Conservation (phyloP, 2,113 vertebrate genomes). For the Coptodon bakossiorum region DNA sequence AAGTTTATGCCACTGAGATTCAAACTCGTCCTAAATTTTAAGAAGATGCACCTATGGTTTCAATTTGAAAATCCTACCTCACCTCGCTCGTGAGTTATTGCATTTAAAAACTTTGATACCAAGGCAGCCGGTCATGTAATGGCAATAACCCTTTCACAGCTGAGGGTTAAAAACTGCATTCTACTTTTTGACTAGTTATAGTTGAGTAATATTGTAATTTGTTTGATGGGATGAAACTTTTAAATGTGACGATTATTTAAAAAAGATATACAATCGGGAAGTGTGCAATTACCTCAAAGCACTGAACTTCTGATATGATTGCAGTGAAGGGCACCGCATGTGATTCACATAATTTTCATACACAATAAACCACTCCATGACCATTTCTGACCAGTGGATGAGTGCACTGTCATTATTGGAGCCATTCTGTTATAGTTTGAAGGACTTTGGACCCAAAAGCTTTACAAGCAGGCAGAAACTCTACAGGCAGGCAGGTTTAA, state of each 20-base stretch:
- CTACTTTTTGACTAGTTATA: neutral
- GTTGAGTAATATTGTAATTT: neutral
- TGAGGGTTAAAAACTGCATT: neutral
- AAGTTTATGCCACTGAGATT: neutral
- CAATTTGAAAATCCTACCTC: neutral
- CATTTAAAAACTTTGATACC: neutral
- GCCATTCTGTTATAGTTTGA: neutral
- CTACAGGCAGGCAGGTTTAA: neutral
- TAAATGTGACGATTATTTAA: neutral
- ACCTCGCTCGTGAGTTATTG: neutral
- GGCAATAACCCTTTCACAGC: neutral
- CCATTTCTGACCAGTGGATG: neutral
- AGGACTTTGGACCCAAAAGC: neutral
- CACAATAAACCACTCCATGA: neutral
- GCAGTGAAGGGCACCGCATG: neutral
- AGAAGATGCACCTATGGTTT: neutral
- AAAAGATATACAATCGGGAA: neutral
- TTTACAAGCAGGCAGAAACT: neutral
- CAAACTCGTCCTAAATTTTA: neutral
- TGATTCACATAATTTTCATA: neutral
- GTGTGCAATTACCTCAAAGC: neutral
- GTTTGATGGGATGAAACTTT: neutral
- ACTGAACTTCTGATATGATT: neutral
- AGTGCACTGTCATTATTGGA: neutral
- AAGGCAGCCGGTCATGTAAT: neutral